Conservation (phyloP, 2,888 invertebrate genomes). For the Pedicia rivosa region DNA sequence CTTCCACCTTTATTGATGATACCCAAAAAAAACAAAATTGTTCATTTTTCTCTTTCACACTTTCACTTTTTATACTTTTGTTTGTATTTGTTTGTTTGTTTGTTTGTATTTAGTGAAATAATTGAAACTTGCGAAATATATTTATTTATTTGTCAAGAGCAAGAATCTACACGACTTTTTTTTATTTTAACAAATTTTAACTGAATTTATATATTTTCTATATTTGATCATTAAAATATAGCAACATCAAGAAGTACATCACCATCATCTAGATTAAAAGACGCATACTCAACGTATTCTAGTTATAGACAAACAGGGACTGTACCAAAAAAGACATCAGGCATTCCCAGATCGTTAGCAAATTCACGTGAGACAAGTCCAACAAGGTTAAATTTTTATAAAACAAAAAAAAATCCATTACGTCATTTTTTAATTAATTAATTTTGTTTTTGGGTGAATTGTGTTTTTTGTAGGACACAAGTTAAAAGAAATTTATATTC, state of each 20-base stretch:
- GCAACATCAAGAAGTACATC: constrained; percentile 89
- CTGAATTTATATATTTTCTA: not conserved
- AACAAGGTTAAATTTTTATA: constrained; percentile 31
- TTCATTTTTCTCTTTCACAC: too few species aligned
- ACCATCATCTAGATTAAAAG: constrained; percentile 71
- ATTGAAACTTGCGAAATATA: too few species aligned
- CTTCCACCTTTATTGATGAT: too few species aligned
- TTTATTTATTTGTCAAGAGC: too few species aligned
- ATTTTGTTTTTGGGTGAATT: constrained; percentile 9
- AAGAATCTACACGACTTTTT: too few species aligned
- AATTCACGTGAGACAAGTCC: constrained; percentile 53
- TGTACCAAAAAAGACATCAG: constrained; percentile 49
- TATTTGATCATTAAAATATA: constrained; percentile 28
- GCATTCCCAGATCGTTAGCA: constrained; percentile 51
- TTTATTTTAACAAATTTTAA: constrained; percentile 11
- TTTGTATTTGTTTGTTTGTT: too few species aligned
- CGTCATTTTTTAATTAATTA: not conserved
- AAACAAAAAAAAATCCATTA: constrained; percentile 15
- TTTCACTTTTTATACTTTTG: too few species aligned
- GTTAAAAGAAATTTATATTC: constrained; percentile 12
- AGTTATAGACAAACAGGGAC: constrained; percentile 30
- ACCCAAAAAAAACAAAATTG: too few species aligned
- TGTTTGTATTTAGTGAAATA: too few species aligned
- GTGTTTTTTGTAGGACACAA: too few species aligned
- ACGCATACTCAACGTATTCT: constrained; percentile 38